Evolutionary conservation across 1,140 invertebrate genomes (phyloP), one percentile per base, ranked within the genome.

Genomic region (Drosophila tristis): DNA sequence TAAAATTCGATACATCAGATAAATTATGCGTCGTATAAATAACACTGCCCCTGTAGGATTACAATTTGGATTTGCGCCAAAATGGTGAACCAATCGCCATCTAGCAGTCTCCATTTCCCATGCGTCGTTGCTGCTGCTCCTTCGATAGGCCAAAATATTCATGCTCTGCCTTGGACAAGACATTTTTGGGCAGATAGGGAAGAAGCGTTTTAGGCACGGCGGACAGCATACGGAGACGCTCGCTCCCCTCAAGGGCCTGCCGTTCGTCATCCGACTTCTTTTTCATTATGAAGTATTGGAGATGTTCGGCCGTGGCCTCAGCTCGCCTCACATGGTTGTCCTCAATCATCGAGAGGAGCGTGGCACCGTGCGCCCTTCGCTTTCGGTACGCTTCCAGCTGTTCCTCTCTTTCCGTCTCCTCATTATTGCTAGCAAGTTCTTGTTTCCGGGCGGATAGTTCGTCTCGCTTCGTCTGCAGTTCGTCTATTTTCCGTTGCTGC

Each of bases 311-410:
- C 2, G 76, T 53, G 20, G 53, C 73, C 15, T 84, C 68, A 1
- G 85, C 84, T 6, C 84, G 76, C n/a, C 80, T 89, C 0, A 76
- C 62, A 42, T 74, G 66, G 31, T 89, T 89, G 1, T 89, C 76
- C 48, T 80, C 59, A 15, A 89, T 89, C 84, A 89, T 89, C 1
- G 80, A 55, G 1, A 90, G 55, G 2, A 89, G 26, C 11, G 50
- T 44, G n/a, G 72, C 54, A 3, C 84, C 84, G 48, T 89, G 64
- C 5, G 72, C 64, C 42, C 51, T 77, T 4, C 84, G 76, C 4
- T n/a, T 44, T 15, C 45, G 42, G 13, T 71, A 64, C 2, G 64
- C 60, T 20, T 61, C 43, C 25, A 73, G 25, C 13, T 43, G 43
- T 20, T 62, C 45, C 9, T 84, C 67, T 4, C 15, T 44, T 29